phyloP scores from a whole-genome alignment of 2,797 vertebrate species.

The Anguilla marmorata region DNA sequence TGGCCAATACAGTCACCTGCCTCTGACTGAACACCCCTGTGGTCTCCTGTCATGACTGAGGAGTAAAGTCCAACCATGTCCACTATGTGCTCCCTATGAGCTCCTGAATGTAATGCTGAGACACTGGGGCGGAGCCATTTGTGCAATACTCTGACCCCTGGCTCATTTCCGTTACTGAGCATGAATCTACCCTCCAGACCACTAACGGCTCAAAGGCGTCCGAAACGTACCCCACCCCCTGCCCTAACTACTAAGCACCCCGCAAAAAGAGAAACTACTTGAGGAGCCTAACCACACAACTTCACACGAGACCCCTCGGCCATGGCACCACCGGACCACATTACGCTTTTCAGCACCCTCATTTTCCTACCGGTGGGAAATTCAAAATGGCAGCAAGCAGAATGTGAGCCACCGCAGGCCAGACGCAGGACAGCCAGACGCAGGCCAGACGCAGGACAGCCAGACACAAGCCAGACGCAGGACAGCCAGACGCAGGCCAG shows the following conservation, averaged over 20 bases:
- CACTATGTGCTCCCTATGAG: not conserved
- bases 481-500: not conserved
- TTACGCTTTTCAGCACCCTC: not conserved
- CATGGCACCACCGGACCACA: not conserved
- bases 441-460: not conserved
- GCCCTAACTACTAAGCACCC: not conserved
- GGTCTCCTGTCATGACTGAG: not conserved
- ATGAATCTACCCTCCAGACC: not conserved
- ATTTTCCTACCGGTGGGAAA: not conserved
- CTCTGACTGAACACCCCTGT: not conserved
- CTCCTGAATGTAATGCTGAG: not conserved
- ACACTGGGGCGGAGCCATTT: not conserved
- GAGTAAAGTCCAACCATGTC: not conserved
- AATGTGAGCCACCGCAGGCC: not conserved
- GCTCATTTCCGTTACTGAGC: not conserved
- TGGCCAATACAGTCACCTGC: not conserved
- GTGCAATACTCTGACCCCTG: not conserved
- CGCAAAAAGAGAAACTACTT: not conserved
- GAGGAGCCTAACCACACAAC: not conserved
- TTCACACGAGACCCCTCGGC: not conserved
- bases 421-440: not conserved
- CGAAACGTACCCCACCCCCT: not conserved
- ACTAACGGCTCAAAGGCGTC: not conserved
- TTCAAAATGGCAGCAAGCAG: not conserved
- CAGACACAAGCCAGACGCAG: not conserved